A percentile compares a stretch with the other conserved stretches of the same genome.
phyloP scores from a whole-genome alignment of 2,797 vertebrate species.

The Synaphobranchus kaupii region DNA sequence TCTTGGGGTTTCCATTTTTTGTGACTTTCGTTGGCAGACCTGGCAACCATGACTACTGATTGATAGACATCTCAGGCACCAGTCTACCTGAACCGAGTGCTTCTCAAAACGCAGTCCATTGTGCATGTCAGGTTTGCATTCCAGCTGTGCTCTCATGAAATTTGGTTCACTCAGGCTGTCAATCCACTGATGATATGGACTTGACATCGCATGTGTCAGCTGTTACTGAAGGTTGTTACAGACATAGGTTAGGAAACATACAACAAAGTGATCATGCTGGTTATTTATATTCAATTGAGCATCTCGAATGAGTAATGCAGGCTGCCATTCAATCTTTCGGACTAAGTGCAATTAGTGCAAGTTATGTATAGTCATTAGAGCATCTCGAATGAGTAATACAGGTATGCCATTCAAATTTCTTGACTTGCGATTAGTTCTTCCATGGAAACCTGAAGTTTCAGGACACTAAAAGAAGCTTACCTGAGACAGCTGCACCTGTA shows the following conservation, averaged over 20 bases:
- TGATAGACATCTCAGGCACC: background rate
- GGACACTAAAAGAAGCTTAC: background rate
- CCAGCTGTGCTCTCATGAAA: background rate
- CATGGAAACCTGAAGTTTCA: background rate
- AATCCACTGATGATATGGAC: background rate
- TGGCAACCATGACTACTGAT: background rate
- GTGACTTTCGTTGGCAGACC: background rate
- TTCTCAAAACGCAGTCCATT: background rate
- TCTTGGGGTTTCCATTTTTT: background rate
- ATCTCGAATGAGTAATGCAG: background rate
- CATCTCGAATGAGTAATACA: too few species aligned
- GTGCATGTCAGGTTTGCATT: background rate
- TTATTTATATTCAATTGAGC: background rate
- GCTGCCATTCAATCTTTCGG: constrained; percentile 20
- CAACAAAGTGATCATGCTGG: background rate
- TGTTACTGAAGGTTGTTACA: background rate
- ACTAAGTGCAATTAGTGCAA: constrained; percentile 12
- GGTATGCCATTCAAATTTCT: too few species aligned
- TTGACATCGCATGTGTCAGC: background rate
- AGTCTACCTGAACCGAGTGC: background rate
- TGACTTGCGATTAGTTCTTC: background rate
- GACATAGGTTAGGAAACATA: background rate
- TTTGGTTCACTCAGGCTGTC: background rate
- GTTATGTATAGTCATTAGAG: too few species aligned
- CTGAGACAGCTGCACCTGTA: background rate